Base-by-base conservation (phyloP, 2,797 vertebrate species). In the Enteromius argenteus region DNA sequence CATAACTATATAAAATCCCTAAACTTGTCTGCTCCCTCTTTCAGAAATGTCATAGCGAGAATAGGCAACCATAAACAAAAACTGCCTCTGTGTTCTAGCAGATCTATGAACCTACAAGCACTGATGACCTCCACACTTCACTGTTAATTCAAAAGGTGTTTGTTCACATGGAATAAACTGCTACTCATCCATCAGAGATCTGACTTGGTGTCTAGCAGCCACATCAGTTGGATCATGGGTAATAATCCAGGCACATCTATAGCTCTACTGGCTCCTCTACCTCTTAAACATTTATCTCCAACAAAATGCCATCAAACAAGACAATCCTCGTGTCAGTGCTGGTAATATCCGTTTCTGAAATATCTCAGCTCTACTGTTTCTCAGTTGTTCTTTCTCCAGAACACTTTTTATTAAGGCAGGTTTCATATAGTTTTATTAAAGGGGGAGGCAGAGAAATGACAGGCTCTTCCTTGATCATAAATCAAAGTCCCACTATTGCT, bases 1-100 rank as follows among this genome's bases (percentile, higher is more conserved):
- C 60, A 79, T 87, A 87, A 85, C 74, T 82, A 84, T 84, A 53
- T 74, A 81, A 35, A 72, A 81, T 77, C 21, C 51, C 68, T 82
- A 32, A 78, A 72, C 49, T 23, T 68, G 58, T 67, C 86, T 39
- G 35, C 11, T 77, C 30, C 49, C 32, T 46, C 78, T 76, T 77
- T 37, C 37, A 56, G 21, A 72, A 64, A 77, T 74, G 27, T 23
- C 49, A 23, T 21, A 42, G 32, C 13, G 15, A n/a, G 6, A 80
- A 53, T 19, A 46, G 37, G 39, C 37, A 62, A 19, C 32, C 64
- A 78, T 62, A 62, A 78, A 78, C 39, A 44, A 13, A 46, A 78
- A 21, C 2, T 11, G 19, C n/a, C 3, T 66, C 19, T 30, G 19
- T 30, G 27, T 51, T 49, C 3, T 19, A 66, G 17, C 32, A 56